These are phyloP conservation scores for Leptosomus discolor DNA, from an alignment of 2,113 vertebrate species.

Conservation along the genomic window DNA sequence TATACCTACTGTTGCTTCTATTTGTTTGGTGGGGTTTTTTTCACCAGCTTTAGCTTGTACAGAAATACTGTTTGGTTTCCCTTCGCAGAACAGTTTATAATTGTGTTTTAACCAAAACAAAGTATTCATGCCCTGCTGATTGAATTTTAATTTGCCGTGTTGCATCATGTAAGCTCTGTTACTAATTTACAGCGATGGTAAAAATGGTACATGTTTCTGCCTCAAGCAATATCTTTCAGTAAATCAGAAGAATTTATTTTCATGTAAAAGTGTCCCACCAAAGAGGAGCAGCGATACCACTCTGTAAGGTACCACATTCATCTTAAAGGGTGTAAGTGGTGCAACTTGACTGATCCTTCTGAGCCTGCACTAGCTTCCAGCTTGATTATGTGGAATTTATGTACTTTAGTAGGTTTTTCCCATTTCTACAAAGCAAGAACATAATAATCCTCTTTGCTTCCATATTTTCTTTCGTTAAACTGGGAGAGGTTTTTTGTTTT, in stretches of 20 bases:
- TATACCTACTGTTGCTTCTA: background rate
- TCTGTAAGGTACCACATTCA: background rate
- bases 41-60: background rate
- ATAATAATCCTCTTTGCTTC: background rate
- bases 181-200: background rate
- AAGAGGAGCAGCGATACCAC: background rate
- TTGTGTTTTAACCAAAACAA: background rate
- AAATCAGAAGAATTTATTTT: background rate
- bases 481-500: background rate
- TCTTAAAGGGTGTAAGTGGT: background rate
- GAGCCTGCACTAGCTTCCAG: background rate
- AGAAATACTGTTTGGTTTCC: background rate
- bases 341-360: background rate
- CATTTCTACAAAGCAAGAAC: background rate
- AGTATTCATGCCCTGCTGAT: background rate
- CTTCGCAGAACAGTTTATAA: background rate
- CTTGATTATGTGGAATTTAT: background rate
- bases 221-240: background rate
- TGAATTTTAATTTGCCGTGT: background rate
- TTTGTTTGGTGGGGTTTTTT: no score
- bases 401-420: background rate
- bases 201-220: background rate
- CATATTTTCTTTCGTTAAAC: background rate
- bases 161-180: background rate
- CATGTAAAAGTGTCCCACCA: background rate